phyloP scores from a whole-genome alignment of 2,888 invertebrate species.

The Gerosis bhagava region DNA sequence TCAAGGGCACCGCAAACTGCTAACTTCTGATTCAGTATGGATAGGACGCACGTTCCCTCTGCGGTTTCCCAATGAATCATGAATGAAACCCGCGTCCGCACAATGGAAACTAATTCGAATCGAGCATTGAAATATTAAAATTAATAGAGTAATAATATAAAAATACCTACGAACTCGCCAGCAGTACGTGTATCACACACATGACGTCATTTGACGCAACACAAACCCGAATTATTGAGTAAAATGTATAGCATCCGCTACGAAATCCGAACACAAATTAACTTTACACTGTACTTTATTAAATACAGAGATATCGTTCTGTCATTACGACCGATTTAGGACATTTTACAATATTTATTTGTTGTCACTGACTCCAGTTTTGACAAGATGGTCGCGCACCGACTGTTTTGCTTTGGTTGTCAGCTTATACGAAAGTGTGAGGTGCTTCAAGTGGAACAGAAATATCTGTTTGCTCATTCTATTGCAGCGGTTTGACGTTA shows the following conservation, averaged over 20 bases:
- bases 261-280: conserved; percentile 65
- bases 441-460: conserved; percentile 55
- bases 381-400: conserved; percentile 84
- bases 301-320: conserved; percentile 66
- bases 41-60: conserved; percentile 37
- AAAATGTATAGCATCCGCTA: conserved; percentile 70
- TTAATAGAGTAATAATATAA: conserved; percentile 70
- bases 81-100: conserved; percentile 65
- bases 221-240: conserved; percentile 77
- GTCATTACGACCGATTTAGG: conserved; percentile 75
- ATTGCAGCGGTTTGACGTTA: conserved; percentile 14
- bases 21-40: conserved; percentile 45
- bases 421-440: conserved; percentile 80
- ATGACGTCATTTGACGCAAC: conserved; percentile 83
- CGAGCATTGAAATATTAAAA: conserved; percentile 53
- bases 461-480: conserved; percentile 45
- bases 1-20: conserved; percentile 71
- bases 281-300: conserved; percentile 70
- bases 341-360: conserved; percentile 81
- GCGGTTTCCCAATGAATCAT: conserved; percentile 56
- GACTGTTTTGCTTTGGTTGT: conserved; percentile 84
- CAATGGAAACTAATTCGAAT: conserved; percentile 50
- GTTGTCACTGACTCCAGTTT: conserved; percentile 79
- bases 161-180: conserved; percentile 80
- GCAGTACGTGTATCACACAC: conserved; percentile 82